A percentile compares a stretch with the other conserved stretches of the same genome.
Evolutionary conservation across 2,113 vertebrate species (phyloP).

Genomic region (Petroica traversi): DNA sequence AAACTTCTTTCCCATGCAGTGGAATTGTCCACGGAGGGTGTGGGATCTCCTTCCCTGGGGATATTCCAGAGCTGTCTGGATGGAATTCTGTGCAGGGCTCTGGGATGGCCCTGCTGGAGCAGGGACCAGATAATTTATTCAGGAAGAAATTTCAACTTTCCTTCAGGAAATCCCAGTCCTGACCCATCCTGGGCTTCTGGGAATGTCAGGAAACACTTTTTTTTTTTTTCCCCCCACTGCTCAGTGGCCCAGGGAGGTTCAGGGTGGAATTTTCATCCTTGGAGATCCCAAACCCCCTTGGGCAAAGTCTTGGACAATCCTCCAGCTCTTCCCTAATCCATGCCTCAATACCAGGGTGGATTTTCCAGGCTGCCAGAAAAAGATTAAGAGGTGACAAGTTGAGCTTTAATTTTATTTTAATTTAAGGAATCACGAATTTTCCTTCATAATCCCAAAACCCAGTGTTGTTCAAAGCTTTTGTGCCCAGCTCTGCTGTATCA

Average conservation of each 20-base stretch:
- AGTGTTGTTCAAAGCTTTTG: neutral
- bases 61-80: neutral
- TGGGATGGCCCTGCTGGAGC: neutral
- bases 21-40: accelerated
- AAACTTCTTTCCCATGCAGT: neutral
- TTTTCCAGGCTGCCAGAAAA: neutral
- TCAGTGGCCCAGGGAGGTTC: neutral
- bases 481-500: neutral
- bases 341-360: neutral
- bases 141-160: too few species aligned
- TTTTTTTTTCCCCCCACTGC: neutral
- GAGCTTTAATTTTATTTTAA: neutral
- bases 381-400: neutral
- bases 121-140: too few species aligned
- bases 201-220: neutral
- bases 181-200: neutral
- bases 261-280: neutral
- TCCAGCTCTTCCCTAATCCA: neutral
- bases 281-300: neutral
- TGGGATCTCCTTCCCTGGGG: neutral
- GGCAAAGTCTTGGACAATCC: accelerated
- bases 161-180: too few species aligned
- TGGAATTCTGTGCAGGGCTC: neutral
- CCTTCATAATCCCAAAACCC: neutral
- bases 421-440: neutral